Conservation (phyloP, 2,888 invertebrate species). For the Cryptocephalus moraei region DNA sequence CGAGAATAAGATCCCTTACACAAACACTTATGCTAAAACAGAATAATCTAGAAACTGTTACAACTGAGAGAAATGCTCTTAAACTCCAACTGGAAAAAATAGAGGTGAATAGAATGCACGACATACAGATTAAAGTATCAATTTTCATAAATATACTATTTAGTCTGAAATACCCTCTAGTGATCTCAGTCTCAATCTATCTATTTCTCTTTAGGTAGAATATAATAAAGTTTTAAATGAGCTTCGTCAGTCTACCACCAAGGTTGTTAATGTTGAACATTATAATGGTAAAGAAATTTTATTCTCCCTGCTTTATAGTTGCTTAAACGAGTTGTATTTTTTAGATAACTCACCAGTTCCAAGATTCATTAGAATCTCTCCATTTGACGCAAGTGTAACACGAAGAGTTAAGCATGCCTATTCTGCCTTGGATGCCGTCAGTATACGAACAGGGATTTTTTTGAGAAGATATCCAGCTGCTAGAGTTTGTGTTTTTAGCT, state of each 20-base stretch:
- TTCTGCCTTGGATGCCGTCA: slow-evolving; percentile 64
- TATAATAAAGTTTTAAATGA: slow-evolving; percentile 46
- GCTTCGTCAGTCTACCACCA: slow-evolving; percentile 42
- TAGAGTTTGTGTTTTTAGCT: slow-evolving; percentile 70
- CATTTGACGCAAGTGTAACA: slow-evolving; percentile 66
- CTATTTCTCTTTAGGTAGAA: slow-evolving; percentile 42
- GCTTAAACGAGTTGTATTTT: slow-evolving; percentile 13
- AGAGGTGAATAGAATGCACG: slow-evolving; percentile 44
- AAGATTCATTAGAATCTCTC: slow-evolving; percentile 59
- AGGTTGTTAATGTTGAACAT: slow-evolving; percentile 49
- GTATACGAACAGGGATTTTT: slow-evolving; percentile 69
- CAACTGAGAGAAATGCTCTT: slow-evolving; percentile 79
- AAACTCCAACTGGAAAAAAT: slow-evolving; percentile 72
- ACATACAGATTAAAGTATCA: slow-evolving; percentile 28
- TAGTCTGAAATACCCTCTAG: slow-evolving; percentile 17
- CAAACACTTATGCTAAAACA: slow-evolving; percentile 81
- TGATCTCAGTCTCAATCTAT: slow-evolving; percentile 2
- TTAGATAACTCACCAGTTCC: slow-evolving; percentile 57
- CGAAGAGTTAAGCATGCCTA: slow-evolving; percentile 68
- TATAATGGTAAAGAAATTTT: neutral
- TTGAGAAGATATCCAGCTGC: slow-evolving; percentile 73
- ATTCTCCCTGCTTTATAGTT: neutral
- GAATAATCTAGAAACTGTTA: slow-evolving; percentile 67
- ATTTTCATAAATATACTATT: too few species aligned
- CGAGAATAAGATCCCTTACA: slow-evolving; percentile 53